Percentiles rank a stretch among this genome's conserved stretches.
phyloP scores from a whole-genome alignment of 2,113 vertebrate genomes.

The Eudyptes chrysolophus region DNA sequence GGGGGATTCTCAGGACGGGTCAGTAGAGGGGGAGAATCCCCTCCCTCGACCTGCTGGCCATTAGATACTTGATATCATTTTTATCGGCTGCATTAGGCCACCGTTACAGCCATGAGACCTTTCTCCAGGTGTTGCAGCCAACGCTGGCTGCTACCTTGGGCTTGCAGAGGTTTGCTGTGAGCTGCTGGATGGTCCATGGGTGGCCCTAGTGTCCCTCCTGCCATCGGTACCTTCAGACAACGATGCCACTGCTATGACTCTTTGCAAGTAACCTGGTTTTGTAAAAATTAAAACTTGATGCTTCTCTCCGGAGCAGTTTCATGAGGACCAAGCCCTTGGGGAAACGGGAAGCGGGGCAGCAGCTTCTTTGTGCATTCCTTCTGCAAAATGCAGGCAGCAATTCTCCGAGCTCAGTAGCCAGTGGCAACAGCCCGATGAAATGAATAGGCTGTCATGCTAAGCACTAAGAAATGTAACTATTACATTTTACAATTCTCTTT shows the following conservation, averaged over 20 bases:
- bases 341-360: not conserved
- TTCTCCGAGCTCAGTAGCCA: constrained; percentile 17
- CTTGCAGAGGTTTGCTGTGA: not conserved
- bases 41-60: accelerated
- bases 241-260: accelerated
- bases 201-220: not conserved
- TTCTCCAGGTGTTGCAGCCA: not conserved
- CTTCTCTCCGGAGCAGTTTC: not conserved
- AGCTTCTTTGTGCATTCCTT: not conserved
- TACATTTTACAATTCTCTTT: constrained; percentile 36
- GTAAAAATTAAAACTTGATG: not conserved
- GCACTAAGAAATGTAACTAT: constrained; percentile 42
- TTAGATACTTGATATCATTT: not conserved
- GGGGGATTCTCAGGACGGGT: not conserved
- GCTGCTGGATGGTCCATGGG: not conserved
- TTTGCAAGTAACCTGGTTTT: not conserved
- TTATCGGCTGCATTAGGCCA: not conserved
- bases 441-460: constrained; percentile 33
- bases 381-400: not conserved
- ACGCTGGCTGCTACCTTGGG: not conserved
- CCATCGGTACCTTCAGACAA: accelerated
- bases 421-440: constrained; percentile 28
- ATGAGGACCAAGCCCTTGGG: not conserved
- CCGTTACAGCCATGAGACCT: accelerated
- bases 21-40: accelerated